Percentiles rank a stretch among this genome's conserved stretches.
These are phyloP conservation scores for Palloptera scutellata DNA, from an alignment of 2,888 invertebrate genomes.

Conservation along the genomic window DNA sequence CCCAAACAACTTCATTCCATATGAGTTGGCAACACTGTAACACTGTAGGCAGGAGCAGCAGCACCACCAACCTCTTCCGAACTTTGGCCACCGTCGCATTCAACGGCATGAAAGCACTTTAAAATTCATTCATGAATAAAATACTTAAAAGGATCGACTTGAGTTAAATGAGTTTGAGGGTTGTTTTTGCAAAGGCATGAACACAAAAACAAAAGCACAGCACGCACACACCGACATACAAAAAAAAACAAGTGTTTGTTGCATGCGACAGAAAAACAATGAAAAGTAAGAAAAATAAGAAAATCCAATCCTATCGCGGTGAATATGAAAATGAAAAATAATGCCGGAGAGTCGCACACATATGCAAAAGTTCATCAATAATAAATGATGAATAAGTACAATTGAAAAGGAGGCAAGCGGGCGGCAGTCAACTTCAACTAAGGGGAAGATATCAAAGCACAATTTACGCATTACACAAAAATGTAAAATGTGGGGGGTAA, in stretches of 20 bases:
- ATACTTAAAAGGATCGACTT: slow-evolving; percentile 2
- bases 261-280: slow-evolving; percentile 10
- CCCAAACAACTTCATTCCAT: too few species aligned
- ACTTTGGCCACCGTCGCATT: slow-evolving; percentile 9
- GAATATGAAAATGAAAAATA: neutral
- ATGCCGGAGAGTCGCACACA: slow-evolving; percentile 3
- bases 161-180: neutral
- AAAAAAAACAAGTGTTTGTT: neutral
- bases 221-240: neutral
- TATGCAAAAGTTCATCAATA: slow-evolving; percentile 48
- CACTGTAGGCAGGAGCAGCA: too few species aligned
- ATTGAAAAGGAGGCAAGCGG: too few species aligned
- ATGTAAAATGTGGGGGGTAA: too few species aligned
- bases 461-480: too few species aligned
- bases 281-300: slow-evolving; percentile 1
- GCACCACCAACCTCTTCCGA: neutral
- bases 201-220: slow-evolving; percentile 13
- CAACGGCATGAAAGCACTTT: slow-evolving; percentile 22
- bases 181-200: slow-evolving; percentile 4
- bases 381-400: slow-evolving; percentile 36
- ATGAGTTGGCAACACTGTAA: too few species aligned
- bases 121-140: slow-evolving; percentile 27
- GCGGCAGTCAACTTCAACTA: too few species aligned
- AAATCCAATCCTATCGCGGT: neutral
- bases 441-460: neutral